Percentiles rank a stretch among this genome's conserved stretches.
Evolutionary conservation across 2,888 invertebrate species (phyloP).

Genomic region (Cryptus armator): DNA sequence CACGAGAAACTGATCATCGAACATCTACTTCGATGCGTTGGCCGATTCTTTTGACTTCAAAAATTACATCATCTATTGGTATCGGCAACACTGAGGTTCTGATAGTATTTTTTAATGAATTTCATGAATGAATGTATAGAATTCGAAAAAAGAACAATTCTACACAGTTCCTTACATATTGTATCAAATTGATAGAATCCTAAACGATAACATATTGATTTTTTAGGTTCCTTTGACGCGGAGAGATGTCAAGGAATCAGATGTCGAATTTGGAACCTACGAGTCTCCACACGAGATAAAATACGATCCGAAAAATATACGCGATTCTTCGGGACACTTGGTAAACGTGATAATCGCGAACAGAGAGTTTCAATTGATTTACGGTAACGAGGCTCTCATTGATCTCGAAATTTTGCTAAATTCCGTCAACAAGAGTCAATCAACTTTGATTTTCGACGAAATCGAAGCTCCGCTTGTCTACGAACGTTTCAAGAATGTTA

Average conservation of each 20-base stretch:
- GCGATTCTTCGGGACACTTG: slow-evolving; percentile 43
- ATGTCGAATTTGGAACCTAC: not conserved
- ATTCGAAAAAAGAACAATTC: not conserved
- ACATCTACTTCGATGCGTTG: not conserved
- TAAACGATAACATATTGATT: not conserved
- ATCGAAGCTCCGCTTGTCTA: slow-evolving; percentile 27
- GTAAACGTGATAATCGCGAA: slow-evolving; percentile 37
- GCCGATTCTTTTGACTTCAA: not conserved
- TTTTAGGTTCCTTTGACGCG: not conserved
- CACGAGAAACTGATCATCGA: not conserved
- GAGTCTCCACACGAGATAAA: not conserved
- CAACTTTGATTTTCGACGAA: slow-evolving; percentile 31
- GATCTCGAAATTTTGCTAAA: slow-evolving; percentile 51
- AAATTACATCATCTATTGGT: not conserved
- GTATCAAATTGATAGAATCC: too few species aligned
- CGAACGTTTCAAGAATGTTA: slow-evolving; percentile 35
- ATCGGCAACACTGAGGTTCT: slow-evolving; percentile 15
- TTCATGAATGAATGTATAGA: not conserved
- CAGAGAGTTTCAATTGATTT: slow-evolving; percentile 60
- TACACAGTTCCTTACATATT: too few species aligned
- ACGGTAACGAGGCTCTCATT: slow-evolving; percentile 36
- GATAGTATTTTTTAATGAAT: not conserved
- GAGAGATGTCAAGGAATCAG: not conserved
- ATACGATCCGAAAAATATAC: not conserved
- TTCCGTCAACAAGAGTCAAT: slow-evolving; percentile 39